Base-by-base conservation (phyloP, 2,888 invertebrate genomes). In the Osedax frankpressi region DNA sequence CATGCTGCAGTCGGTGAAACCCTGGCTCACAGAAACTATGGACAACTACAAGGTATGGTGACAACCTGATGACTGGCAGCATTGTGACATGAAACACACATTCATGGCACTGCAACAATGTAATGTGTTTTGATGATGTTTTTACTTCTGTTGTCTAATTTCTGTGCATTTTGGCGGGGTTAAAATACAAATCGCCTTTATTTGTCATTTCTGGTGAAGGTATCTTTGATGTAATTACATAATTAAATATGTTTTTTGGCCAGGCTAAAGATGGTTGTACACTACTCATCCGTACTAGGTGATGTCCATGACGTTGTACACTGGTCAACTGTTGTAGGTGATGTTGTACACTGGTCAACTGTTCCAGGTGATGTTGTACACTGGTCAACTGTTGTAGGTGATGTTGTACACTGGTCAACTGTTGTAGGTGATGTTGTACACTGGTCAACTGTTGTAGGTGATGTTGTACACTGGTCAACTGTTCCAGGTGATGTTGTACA, bases 1-100 rank as follows among this genome's bases (percentile, higher is more conserved):
- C 83, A 75, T 82, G 6, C 80, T 93, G 90, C 88, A 91, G 80
- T 90, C 90, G 0, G 89, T 92, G 3, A 90, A 91, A 3, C 82
- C 83, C 1, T 82, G 81, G 80, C 78, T 85, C 2, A 80, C 80
- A 6, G 78, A 78, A 59, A 77, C 84, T 3, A 78, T 85, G 78
- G 79, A 84, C 75, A 80, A 82, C n/a, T 77, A 75, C 72, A 77
- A 74, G 75, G 77, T 77, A 70, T 19, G 70, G 28, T 2, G 19
- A 68, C 69, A 3, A 11, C 19, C 70, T 70, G 65, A 65, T 65
- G 65, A 24, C 6, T 65, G 25, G 19, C 26, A 0, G 14, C 19
- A 65, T 14, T 24, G 24, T 65, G 2, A 24, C 65, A 65, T 14
- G 63, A 62, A 62, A 62, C 63, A 62, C 63, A 2, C 63, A 62